phyloP scores from a whole-genome alignment of 1,140 invertebrate genomes.

The Gryon sp. region DNA sequence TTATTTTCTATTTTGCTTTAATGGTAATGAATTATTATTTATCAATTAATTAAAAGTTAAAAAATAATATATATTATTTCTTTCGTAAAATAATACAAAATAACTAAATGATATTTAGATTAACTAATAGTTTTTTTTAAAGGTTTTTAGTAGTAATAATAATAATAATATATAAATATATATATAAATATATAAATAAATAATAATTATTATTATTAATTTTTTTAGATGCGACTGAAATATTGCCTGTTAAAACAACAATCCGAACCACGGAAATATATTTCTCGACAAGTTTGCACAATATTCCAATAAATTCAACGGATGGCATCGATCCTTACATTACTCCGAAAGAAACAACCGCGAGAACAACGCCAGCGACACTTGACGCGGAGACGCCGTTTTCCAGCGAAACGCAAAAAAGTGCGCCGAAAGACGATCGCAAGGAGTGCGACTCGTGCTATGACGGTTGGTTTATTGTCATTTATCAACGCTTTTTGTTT shows the following conservation, averaged over 20 bases:
- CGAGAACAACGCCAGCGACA: constrained; percentile 16
- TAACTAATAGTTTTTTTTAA: too few species aligned
- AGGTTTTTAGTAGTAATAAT: too few species aligned
- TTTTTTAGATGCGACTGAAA: too few species aligned
- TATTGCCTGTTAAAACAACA: constrained; percentile 1
- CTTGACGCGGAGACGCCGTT: constrained; percentile 60
- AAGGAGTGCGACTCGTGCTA: constrained; percentile 40
- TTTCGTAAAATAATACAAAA: too few species aligned
- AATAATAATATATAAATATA: too few species aligned
- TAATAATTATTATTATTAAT: too few species aligned
- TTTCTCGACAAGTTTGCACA: constrained; percentile 10
- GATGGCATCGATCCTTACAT: constrained; percentile 71
- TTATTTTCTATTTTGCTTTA: constrained; percentile 75
- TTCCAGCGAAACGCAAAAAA: constrained; percentile 36
- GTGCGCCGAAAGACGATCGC: constrained; percentile 6
- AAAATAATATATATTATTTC: neutral
- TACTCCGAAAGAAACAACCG: constrained; percentile 8
- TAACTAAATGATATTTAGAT: too few species aligned
- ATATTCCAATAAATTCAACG: constrained; percentile 68
- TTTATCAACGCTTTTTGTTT: constrained; percentile 30
- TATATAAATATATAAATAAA: too few species aligned
- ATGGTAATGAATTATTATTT: constrained; percentile 63
- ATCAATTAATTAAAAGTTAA: neutral
- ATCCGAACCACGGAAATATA: constrained; percentile 11
- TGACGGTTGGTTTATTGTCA: constrained; percentile 30